Base-by-base conservation (phyloP, 2,888 invertebrate genomes). In the Plebejus anna region DNA sequence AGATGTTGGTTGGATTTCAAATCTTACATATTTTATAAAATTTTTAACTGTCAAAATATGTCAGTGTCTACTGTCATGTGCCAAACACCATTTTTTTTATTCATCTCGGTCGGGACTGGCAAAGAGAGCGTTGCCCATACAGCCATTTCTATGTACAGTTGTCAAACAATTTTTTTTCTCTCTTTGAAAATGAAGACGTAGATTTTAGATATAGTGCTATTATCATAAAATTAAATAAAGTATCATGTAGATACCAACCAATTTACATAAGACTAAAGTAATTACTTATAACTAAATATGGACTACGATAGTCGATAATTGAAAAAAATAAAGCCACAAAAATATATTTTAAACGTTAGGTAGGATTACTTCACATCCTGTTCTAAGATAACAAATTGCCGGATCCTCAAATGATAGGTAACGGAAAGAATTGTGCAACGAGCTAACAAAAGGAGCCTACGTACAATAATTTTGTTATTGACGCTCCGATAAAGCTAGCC, bases 401-500 rank as follows among this genome's bases (percentile, higher is more conserved):
- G 32, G 66, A 66, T 66, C 66, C 66, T 32, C 32, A 42, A 42
- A 71, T n/a, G 22, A 51, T 28, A 32, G 32, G 32, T 32, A 73
- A 55, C 47, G 47, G 73, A 55, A 73, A 51, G 32, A 28, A 73
- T 73, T 73, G 73, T 73, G 73, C 47, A 73, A 55, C 55, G 55
- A 55, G 55, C 55, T 13, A 55, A 73, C 51, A 32, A 32, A 51
- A 28, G 55, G 32, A 32, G 32, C 28, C 32, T 55, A 16, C 51
- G 11, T 47, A 32, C 51, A 55, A 76, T 72, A 70, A 28, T 75
- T 75, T 75, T 36, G 38, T 75, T 77, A 57, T 61, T 78, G 76
- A 76, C 77, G 77, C 77, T 51, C 55, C 32, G 55, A 42, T 71
- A 71, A 38, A 81, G 81, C 83, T 80, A 82, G 77, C 79, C 79